Base-by-base conservation (phyloP, 2,113 vertebrate species). In the Boulengeromyrus knoepffleri region DNA sequence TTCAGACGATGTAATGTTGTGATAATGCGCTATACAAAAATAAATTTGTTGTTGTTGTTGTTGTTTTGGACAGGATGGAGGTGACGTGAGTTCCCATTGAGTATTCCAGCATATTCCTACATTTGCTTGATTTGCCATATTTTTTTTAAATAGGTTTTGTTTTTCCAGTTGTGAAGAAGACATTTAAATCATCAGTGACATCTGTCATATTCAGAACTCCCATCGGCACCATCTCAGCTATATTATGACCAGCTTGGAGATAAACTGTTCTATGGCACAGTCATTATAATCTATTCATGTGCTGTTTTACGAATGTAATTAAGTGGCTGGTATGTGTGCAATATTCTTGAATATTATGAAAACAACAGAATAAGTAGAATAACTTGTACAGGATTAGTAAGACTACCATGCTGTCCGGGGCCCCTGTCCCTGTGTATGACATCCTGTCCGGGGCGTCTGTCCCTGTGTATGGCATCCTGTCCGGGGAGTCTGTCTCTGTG, bases 381-480 rank as follows among this genome's bases (percentile, higher is more conserved):
- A n/a, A 66, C 2, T 62, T 62, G 24, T 2, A n/a, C 24, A 62
- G 58, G 58, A n/a, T 62, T 62, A n/a, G 24, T 62, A 62, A 62
- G 58, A 62, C 24, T 66, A 10, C 58, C 58, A 62, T 62, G 2
- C n/a, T 66, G 58, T 66, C 58, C 24, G 9, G 9, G 53, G 17
- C 5, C 19, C 0, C 53, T 56, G 53, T 56, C 53, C 53, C 1
- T 0, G 19, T 56, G 53, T 56, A 0, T 1, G 53, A 5, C 53
- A 0, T 56, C 53, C 53, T 56, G 19, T 56, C 5, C 5, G 53
- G 19, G 53, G 19, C 5, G 52, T 7, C 19, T 56, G 19, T 56
- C 53, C 53, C 5, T 0, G 5, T 21, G 53, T 56, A 0, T 0
- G 19, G 5, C 19, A 0, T 56, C 19, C 53, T 56, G 19, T 7